Evolutionary conservation across 1,140 invertebrate species (phyloP).

Genomic region (Caenorhabditis inopinata): DNA sequence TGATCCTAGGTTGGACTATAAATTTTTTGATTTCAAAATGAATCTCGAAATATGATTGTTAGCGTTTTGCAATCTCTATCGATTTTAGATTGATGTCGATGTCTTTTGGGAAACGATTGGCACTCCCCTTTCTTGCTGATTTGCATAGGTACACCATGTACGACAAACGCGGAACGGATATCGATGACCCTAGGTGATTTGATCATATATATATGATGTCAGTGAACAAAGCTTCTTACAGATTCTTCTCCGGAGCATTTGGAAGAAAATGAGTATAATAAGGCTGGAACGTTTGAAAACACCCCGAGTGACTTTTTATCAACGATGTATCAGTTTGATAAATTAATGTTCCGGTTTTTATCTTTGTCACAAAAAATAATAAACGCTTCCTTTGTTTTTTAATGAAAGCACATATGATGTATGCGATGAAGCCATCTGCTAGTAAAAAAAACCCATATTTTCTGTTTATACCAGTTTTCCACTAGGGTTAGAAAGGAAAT

Average conservation of each 20-base stretch:
- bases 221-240: neutral
- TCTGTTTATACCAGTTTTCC: too few species aligned
- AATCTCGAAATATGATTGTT: too few species aligned
- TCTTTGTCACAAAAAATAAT: constrained; percentile 18
- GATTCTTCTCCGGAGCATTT: constrained; percentile 20
- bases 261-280: neutral
- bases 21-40: too few species aligned
- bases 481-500: too few species aligned
- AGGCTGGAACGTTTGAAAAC: too few species aligned
- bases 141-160: constrained; percentile 32
- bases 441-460: too few species aligned
- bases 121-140: neutral
- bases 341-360: neutral
- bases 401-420: neutral
- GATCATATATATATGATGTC: neutral
- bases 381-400: constrained; percentile 6
- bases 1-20: neutral
- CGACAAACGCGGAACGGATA: constrained; percentile 29
- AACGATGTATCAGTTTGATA: neutral
- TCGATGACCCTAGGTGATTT: neutral
- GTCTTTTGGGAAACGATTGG: constrained; percentile 14
- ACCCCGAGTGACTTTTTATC: neutral
- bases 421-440: too few species aligned
- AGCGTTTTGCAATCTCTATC: too few species aligned
- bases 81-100: constrained; percentile 11